These are phyloP conservation scores for Pitangus sulphuratus DNA, from an alignment of 2,797 vertebrate species.

Conservation along the genomic window DNA sequence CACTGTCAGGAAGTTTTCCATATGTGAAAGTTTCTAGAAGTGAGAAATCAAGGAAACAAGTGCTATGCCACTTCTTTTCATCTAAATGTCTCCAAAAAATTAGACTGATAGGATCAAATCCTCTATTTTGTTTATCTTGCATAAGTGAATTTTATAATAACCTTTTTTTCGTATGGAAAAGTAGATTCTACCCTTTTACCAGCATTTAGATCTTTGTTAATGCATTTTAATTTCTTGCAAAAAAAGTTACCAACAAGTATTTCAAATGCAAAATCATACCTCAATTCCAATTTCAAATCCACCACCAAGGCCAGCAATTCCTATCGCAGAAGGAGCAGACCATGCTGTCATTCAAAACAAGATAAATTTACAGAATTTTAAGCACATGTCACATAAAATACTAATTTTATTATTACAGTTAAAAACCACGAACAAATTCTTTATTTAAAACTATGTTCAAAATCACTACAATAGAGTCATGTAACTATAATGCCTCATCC, in stretches of 20 bases:
- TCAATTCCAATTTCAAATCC: conserved; percentile 97
- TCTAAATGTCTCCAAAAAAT: background rate
- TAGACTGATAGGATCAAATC: background rate
- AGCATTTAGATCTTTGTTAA: background rate
- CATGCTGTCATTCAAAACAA: conserved; percentile 80
- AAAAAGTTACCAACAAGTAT: conserved; percentile 5
- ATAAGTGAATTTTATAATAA: background rate
- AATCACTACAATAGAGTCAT: background rate
- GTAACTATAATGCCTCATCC: background rate
- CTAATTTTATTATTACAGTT: background rate
- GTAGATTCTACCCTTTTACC: background rate
- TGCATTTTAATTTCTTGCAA: conserved; percentile 6
- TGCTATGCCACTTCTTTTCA: background rate
- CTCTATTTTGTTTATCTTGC: background rate
- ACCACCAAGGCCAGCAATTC: conserved; percentile 94
- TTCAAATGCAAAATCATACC: conserved; percentile 73
- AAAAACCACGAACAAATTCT: background rate
- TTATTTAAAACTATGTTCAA: background rate
- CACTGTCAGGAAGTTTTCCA: background rate
- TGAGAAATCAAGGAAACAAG: background rate
- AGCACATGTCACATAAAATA: background rate
- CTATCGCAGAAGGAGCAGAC: conserved; percentile 96
- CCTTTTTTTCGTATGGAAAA: background rate
- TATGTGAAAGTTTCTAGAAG: background rate
- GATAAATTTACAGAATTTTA: background rate